Percentiles rank a stretch among this genome's conserved stretches.
These are phyloP conservation scores for Vidua macroura DNA, from an alignment of 2,113 vertebrate species.

Conservation along the genomic window DNA sequence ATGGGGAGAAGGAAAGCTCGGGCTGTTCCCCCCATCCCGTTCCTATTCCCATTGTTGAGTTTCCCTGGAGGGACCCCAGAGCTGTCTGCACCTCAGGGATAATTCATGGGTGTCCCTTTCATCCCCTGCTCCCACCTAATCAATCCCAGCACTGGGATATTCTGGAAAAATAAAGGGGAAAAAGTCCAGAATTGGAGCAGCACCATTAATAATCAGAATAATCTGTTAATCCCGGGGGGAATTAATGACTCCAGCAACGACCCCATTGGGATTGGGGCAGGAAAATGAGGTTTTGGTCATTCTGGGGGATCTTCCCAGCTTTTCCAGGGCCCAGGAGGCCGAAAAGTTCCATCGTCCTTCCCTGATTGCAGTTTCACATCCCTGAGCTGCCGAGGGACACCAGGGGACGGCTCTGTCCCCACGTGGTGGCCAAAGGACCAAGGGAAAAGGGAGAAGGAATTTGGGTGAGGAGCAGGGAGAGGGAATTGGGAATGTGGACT, in stretches of 20 bases:
- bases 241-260: neutral
- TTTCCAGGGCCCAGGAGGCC: neutral
- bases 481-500: neutral
- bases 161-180: neutral
- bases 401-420: neutral
- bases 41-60: neutral
- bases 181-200: neutral
- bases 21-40: fast-evolving
- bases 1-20: neutral
- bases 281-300: neutral
- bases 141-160: neutral
- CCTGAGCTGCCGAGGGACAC: neutral
- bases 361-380: fast-evolving
- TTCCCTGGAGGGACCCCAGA: neutral
- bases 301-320: neutral
- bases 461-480: neutral
- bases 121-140: neutral
- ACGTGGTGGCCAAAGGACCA: neutral
- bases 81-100: neutral
- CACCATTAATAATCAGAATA: neutral
- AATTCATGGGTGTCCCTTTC: neutral
- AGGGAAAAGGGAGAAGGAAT: neutral
- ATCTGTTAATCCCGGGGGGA: neutral
- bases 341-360: neutral
- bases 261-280: fast-evolving